Evolutionary conservation across 35 echinoderm and acorn worm species (phyloP), one percentile per base, ranked within the genome.

Genomic region (Apostichopus parvimensis): DNA sequence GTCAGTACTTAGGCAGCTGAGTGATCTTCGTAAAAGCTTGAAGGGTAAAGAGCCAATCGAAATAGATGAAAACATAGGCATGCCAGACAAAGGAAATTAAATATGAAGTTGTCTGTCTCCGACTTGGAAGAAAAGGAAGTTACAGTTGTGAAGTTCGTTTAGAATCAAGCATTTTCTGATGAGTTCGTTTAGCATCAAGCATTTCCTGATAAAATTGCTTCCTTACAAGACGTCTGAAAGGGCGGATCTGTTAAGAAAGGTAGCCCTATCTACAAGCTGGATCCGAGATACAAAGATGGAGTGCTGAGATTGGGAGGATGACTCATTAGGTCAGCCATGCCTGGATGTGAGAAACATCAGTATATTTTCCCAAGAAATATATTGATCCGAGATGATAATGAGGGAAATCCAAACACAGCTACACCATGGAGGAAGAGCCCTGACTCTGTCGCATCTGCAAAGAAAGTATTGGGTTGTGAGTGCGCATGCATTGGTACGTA

Each of bases 251-350:
- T 90, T 26, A 91, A 79, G 72, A 94, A 75, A 80, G 24, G 12
- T 8, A 96, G 93, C 61, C 75, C 82, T 60, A 91, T 97, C 20
- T 79, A 78, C 24, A 92, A 91, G 70, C 60, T 98, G 21, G 95
- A 97, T 55, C 93, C 91, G 12, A 83, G 79, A 15, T 54, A 90
- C 8, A 54, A 56, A 53, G 79, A 93, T 21, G 88, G 61, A 4
- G 45, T 92, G n/a, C 22, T 95, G 1, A 9, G 65, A 92, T 91
- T 90, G 18, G 96, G 93, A 86, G 91, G 93, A 54, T 73, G 88
- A 77, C 92, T 95, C 13, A 89, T 58, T 15, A 73, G 73, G 64
- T 75, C 96, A 70, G 34, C 81, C 4, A 73, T 98, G 20, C 92
- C 92, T 76, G 77, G 87, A 53, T 56, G 93, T 45, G 91, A 78